Percentiles rank a stretch among this genome's conserved stretches.
Evolutionary conservation across 2,113 vertebrate species (phyloP).

Genomic region (Microcebus tavaratra): DNA sequence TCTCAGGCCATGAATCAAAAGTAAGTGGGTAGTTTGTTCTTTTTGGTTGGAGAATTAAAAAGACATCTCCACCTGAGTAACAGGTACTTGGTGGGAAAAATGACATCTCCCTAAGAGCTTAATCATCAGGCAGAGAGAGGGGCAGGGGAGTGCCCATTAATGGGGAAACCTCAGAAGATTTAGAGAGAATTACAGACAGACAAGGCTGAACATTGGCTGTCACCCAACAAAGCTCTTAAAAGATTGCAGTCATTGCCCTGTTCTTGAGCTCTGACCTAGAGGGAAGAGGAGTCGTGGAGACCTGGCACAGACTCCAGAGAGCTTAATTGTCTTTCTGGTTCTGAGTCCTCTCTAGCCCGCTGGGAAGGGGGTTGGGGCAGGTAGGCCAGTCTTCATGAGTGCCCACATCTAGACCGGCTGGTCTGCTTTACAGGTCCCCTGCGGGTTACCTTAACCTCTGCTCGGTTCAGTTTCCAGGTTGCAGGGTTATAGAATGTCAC

Average conservation of each 20-base stretch:
- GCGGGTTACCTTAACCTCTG: background rate
- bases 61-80: slow-evolving; percentile 49
- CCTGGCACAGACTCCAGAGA: background rate
- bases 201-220: slow-evolving; percentile 21
- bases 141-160: background rate
- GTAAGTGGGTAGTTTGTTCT: slow-evolving; percentile 43
- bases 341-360: background rate
- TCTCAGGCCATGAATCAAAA: slow-evolving; percentile 45
- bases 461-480: background rate
- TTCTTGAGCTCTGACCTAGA: slow-evolving; percentile 59
- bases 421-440: background rate
- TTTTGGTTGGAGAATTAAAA: slow-evolving; percentile 50
- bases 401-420: background rate
- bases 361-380: background rate
- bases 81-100: slow-evolving; percentile 33
- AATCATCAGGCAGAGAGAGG: slow-evolving; percentile 46
- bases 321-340: slow-evolving; percentile 49
- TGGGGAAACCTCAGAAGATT: slow-evolving; percentile 9
- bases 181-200: slow-evolving; percentile 62
- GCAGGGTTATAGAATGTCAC: background rate
- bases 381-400: background rate
- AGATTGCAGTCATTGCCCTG: slow-evolving; percentile 29
- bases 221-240: slow-evolving; percentile 75
- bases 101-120: background rate
- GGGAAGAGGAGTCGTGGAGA: slow-evolving; percentile 43